Evolutionary conservation across 2,888 invertebrate genomes (phyloP).

Genomic region (Venusia cambrica): DNA sequence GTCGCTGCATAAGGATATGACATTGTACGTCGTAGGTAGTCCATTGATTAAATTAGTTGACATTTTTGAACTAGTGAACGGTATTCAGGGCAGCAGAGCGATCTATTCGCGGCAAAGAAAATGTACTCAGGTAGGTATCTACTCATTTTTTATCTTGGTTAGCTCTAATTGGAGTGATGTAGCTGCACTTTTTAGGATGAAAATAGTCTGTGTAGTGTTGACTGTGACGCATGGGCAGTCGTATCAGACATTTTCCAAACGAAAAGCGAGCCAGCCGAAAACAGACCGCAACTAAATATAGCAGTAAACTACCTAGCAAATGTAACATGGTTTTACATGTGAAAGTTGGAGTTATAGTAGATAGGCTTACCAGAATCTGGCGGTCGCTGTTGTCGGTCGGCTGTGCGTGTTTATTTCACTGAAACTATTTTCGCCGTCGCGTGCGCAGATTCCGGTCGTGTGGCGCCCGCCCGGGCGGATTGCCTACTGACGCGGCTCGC

Average conservation of each 20-base stretch:
- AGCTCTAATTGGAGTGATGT: conserved; percentile 14
- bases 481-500: conserved; percentile 71
- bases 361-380: conserved; percentile 71
- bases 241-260: conserved; percentile 19
- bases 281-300: conserved; percentile 56
- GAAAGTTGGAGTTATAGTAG: not conserved
- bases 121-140: no score
- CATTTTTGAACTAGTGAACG: conserved; percentile 32
- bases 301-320: conserved; percentile 41
- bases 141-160: conserved; percentile 56
- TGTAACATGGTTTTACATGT: not conserved
- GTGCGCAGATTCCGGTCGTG: conserved; percentile 78
- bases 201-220: conserved; percentile 16
- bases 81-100: conserved; percentile 63
- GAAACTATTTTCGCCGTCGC: conserved; percentile 68
- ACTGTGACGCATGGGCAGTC: conserved; percentile 21
- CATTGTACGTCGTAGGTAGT: conserved; percentile 12
- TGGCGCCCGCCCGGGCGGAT: conserved; percentile 80
- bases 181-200: conserved; percentile 45
- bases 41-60: conserved; percentile 18
- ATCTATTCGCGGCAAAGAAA: conserved; percentile 49
- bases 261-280: conserved; percentile 59
- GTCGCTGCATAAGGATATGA: conserved; percentile 4
- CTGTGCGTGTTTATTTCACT: conserved; percentile 69
- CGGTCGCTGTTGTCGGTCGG: conserved; percentile 60